Conservation (phyloP, 2,888 invertebrate genomes). For the Eurytoma adleriae region DNA sequence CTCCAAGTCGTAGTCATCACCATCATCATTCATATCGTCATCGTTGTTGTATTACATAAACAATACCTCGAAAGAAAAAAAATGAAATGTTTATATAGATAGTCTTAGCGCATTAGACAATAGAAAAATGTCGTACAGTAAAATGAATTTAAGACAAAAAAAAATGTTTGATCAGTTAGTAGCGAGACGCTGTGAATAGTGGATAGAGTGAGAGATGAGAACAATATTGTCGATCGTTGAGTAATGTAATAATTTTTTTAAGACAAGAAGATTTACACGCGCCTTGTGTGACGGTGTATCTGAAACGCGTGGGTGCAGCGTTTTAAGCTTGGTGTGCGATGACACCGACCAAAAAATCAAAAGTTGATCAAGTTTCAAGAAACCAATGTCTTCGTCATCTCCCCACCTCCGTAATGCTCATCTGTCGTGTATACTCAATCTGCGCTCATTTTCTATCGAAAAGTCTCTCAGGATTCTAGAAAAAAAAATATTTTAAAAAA, state of each 20-base stretch:
- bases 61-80: conserved; percentile 56
- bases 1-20: conserved; percentile 31
- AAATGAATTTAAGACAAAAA: conserved; percentile 17
- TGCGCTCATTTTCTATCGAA: conserved; percentile 16
- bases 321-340: conserved; percentile 25
- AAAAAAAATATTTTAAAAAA: neutral
- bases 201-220: conserved; percentile 52
- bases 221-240: conserved; percentile 36
- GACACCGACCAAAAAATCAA: conserved; percentile 40
- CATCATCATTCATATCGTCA: conserved; percentile 60
- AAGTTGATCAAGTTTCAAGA: conserved; percentile 47
- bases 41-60: conserved; percentile 63
- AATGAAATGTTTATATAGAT: conserved; percentile 62
- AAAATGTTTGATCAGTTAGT: conserved; percentile 42
- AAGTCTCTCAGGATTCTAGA: neutral
- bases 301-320: conserved; percentile 18
- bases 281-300: conserved; percentile 17
- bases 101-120: conserved; percentile 57
- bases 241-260: conserved; percentile 32
- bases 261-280: neutral
- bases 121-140: conserved; percentile 47
- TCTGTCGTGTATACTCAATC: conserved; percentile 25
- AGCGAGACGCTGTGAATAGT: conserved; percentile 46
- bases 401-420: conserved; percentile 4
- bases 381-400: conserved; percentile 36